Percentiles rank a stretch among this genome's conserved stretches.
Conservation (phyloP, 2,113 vertebrate species). For the Clinocottus analis region DNA sequence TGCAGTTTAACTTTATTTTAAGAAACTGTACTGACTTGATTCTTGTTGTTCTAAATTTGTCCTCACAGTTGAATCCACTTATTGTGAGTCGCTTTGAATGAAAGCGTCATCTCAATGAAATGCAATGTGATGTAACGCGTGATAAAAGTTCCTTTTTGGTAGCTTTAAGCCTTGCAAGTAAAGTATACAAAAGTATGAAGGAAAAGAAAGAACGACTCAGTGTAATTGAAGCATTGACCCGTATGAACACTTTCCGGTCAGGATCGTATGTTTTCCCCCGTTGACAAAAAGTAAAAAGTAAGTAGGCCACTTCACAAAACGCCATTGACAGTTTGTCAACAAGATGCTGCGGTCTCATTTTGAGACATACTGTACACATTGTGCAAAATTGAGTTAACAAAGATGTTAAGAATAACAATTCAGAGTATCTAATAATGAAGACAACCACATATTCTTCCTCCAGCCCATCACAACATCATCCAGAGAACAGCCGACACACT, state of each 20-base stretch:
- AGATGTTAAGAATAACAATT: neutral
- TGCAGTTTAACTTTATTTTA: too few relatives aligned
- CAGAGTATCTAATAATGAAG: neutral
- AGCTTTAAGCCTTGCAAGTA: neutral
- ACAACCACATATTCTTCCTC: neutral
- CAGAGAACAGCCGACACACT: conserved; percentile 22
- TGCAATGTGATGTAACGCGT: too few relatives aligned
- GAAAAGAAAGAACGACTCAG: neutral
- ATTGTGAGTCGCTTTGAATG: too few relatives aligned
- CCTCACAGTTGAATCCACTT: too few relatives aligned
- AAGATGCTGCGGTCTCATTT: neutral
- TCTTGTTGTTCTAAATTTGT: too few relatives aligned
- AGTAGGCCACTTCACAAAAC: neutral
- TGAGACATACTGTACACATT: neutral
- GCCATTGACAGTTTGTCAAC: neutral
- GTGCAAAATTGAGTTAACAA: neutral
- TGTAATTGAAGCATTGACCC: neutral
- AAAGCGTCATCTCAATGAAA: too few relatives aligned
- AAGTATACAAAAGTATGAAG: neutral
- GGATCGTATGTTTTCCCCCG: neutral
- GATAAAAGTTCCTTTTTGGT: neutral
- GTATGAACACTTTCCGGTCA: neutral
- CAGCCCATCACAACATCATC: neutral
- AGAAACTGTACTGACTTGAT: too few relatives aligned
- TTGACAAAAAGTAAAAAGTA: neutral